These are phyloP conservation scores for Tylochromis polylepis DNA, from an alignment of 2,113 vertebrate species.

Conservation along the genomic window DNA sequence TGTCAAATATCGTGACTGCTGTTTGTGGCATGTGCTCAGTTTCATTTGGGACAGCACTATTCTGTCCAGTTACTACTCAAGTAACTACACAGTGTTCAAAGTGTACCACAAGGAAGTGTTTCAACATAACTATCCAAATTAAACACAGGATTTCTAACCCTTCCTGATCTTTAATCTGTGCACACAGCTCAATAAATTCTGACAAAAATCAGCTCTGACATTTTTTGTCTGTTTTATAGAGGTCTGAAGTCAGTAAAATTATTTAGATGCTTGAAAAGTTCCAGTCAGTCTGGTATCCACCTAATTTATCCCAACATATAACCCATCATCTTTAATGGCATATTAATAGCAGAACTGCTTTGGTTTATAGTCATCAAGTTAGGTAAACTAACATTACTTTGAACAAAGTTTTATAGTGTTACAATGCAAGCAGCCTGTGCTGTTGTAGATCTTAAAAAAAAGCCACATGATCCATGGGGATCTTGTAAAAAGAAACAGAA, in stretches of 20 bases:
- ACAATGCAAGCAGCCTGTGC: not conserved
- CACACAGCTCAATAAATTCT: not conserved
- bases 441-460: not conserved
- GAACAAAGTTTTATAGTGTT: not conserved
- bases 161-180: not conserved
- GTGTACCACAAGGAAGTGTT: not conserved
- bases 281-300: not conserved
- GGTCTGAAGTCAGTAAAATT: not conserved
- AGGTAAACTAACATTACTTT: not conserved
- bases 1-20: not conserved
- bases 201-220: not conserved
- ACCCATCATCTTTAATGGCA: not conserved
- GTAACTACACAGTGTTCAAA: not conserved
- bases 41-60: not conserved
- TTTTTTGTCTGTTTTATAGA: not conserved
- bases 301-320: not conserved
- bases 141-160: not conserved
- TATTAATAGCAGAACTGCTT: not conserved
- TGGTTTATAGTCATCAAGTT: not conserved
- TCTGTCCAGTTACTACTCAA: not conserved
- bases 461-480: not conserved
- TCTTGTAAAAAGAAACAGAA: not conserved
- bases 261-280: not conserved
- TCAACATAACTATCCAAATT: not conserved
- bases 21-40: not conserved